Evolutionary conservation across 2,113 vertebrate genomes (phyloP), one percentile per base, ranked within the genome.

Genomic region (Lophotis ruficrista): DNA sequence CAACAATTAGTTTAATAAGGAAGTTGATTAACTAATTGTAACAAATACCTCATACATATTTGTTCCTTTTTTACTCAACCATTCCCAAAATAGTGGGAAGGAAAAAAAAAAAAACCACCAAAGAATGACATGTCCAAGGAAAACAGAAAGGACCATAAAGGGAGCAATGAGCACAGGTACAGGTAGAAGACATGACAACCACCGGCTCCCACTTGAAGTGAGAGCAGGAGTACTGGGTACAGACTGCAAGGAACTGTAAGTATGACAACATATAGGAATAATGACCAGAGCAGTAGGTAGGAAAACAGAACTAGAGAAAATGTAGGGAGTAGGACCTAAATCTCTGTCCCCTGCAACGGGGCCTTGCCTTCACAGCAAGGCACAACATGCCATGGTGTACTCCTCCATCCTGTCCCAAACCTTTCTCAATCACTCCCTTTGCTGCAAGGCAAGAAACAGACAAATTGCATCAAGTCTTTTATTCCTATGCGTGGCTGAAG

Each of bases 251-350:
- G 17, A 80, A 62, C 25, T 57, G 1, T 2, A 51, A 33, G 41
- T 13, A 17, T 12, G 60, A 53, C 47, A 77, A 3, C 0, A 1
- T 10, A n/a, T 3, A 84, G 43, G 14, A 79, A 35, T 14, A 84
- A 51, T 0, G 0, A 78, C 11, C 19, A 16, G 10, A 53, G 62
- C 14, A 10, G 30, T 0, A 72, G 58, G 11, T 20, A 76, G 38
- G 30, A 45, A 33, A 78, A 22, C 28, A 82, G n/a, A 87, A 31
- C 8, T 18, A 58, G 31, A 70, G n/a, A n/a, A 41, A 31, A n/a
- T 1, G 0, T 20, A 15, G 4, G 14, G 23, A 71, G n/a, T 5
- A 66, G 43, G 25, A 79, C 21, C 25, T 31, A 19, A 70, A 68
- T 4, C 41, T 50, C 30, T 2, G 7, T 41, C 28, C 24, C 24